These are phyloP conservation scores for Oxygymnocypris stewartii DNA, from an alignment of 2,113 vertebrate species.

Conservation along the genomic window DNA sequence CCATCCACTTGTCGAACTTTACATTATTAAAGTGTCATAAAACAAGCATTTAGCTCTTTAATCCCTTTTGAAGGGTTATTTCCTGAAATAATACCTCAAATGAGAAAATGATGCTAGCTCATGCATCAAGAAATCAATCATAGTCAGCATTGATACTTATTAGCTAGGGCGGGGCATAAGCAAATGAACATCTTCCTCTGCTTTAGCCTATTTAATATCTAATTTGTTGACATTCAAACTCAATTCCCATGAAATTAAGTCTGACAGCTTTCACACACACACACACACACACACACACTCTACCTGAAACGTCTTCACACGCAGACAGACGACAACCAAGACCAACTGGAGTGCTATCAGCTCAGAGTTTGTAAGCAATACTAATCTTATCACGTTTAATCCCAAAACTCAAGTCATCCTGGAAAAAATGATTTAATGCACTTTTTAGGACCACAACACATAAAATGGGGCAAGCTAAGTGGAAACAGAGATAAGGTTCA, in stretches of 20 bases:
- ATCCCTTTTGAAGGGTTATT: neutral
- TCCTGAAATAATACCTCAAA: neutral
- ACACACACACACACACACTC: too few species aligned
- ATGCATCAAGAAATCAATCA: neutral
- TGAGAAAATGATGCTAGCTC: neutral
- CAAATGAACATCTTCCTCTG: neutral
- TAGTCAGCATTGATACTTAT: neutral
- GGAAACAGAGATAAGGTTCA: slow-evolving; percentile 1
- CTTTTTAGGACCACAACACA: slow-evolving; percentile 16
- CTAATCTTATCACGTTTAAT: slow-evolving; percentile 24
- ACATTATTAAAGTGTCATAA: neutral
- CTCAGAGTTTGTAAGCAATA: slow-evolving; percentile 1
- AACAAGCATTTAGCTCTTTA: neutral
- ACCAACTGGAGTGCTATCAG: neutral
- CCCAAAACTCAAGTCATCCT: slow-evolving; percentile 16
- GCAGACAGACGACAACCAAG: neutral
- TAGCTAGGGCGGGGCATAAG: neutral
- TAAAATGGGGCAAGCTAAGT: neutral
- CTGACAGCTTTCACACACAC: neutral
- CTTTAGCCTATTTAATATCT: neutral
- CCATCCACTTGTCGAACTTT: neutral
- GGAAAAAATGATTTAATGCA: slow-evolving; percentile 13
- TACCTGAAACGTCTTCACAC: neutral
- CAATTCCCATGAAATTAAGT: neutral
- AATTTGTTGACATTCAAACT: neutral